Evolutionary conservation across 2,113 vertebrate genomes (phyloP), one percentile per base, ranked within the genome.

Genomic region (Amia ocellicauda): DNA sequence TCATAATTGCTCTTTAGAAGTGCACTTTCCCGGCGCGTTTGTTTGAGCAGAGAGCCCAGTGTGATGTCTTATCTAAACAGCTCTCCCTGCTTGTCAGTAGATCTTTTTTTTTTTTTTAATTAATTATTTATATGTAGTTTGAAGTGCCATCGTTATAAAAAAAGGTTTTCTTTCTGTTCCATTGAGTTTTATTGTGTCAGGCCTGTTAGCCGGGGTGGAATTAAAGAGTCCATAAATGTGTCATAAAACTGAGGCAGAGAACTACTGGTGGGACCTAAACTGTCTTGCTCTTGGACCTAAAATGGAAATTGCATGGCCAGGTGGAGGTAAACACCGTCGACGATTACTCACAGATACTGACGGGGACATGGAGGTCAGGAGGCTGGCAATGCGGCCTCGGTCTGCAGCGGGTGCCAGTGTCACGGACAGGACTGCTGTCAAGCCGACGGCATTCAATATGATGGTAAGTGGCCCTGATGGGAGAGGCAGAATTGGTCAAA

Each of bases 101-200:
- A 36, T 83, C 84, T 80, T 88, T 82, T 66, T 60, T 41, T 19
- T 22, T 22, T 69, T 74, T 77, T 58, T 60, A 60, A 3, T 23
- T 79, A 76, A 86, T 84, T 88, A 67, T 78, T 71, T 50, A 22
- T 64, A 78, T 65, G 71, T 64, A 58, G 68, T 29, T 26, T 70
- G 66, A 22, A 59, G 74, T 69, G 76, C 75, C 78, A 74, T 73
- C 62, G 81, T 82, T 75, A 68, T 76, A 76, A 73, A 42, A 66
- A 65, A 47, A 64, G 67, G 60, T 66, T 74, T 72, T 75, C 81
- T 75, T 47, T 80, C 79, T 81, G 76, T 79, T 78, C 66, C 79
- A 70, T 83, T 80, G 79, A 74, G 68, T 86, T 89, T 90, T 86
- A 87, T 77, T 50, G 73, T 57, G 29, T 40, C 31, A 29, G 55